phyloP scores from a whole-genome alignment of 2,797 vertebrate species.

The Argyrosomus regius region DNA sequence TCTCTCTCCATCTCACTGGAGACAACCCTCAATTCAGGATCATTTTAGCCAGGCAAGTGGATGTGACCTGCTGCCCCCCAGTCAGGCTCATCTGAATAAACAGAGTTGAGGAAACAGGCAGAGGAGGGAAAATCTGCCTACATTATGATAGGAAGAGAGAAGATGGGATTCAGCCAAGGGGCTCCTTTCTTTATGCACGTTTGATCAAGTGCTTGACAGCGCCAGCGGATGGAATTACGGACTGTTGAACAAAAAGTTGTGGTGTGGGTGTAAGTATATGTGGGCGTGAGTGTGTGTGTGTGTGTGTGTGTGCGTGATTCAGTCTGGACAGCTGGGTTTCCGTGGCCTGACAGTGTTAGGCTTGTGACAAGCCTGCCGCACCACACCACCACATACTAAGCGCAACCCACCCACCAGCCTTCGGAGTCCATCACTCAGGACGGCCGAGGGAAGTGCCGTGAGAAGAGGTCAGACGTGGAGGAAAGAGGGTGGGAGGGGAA shows the following conservation, averaged over 20 bases:
- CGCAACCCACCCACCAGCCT: constrained; percentile 71
- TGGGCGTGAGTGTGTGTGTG: constrained; percentile 25
- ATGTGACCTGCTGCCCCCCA: constrained; percentile 85
- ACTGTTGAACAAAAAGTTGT: constrained; percentile 92
- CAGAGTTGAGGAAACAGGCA: constrained; percentile 83
- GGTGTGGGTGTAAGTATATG: constrained; percentile 40
- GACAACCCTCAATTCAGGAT: constrained; percentile 82
- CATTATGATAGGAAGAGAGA: constrained; percentile 84
- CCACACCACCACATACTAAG: constrained; percentile 63
- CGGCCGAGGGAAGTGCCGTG: constrained; percentile 72
- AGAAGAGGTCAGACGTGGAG: constrained; percentile 78
- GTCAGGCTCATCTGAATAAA: constrained; percentile 88
- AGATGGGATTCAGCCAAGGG: constrained; percentile 80
- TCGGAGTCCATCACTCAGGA: constrained; percentile 91
- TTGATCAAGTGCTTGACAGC: constrained; percentile 93
- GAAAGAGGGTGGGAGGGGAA: constrained; percentile 61
- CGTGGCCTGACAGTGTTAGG: constrained; percentile 89
- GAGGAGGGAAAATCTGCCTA: constrained; percentile 84
- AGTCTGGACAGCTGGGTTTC: constrained; percentile 85
- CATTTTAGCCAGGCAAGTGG: constrained; percentile 83
- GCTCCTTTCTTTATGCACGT: constrained; percentile 89
- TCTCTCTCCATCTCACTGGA: constrained; percentile 77
- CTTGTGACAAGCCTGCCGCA: constrained; percentile 92
- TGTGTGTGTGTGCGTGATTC: constrained; percentile 36
- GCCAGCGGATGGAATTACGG: constrained; percentile 90